phyloP scores from a whole-genome alignment of 2,113 vertebrate species.

The Lates calcarifer region DNA sequence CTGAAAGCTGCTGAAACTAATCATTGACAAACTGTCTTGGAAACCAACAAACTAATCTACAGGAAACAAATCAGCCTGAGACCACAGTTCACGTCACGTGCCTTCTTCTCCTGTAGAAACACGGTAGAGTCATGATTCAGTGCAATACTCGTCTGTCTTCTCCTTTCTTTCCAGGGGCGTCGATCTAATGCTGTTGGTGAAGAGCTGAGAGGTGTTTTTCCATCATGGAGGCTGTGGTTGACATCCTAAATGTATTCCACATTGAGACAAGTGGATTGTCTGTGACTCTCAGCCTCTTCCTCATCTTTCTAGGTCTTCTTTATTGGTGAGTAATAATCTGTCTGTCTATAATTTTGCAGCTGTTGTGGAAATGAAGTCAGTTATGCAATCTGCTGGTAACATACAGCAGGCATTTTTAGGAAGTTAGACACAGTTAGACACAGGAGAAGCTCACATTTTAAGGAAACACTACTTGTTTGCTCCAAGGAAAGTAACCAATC shows the following conservation, averaged over 20 bases:
- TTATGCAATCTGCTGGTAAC: not conserved
- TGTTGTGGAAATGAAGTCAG: not conserved
- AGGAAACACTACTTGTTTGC: too few relatives aligned
- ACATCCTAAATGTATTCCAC: conserved; percentile 64
- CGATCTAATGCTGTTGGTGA: not conserved
- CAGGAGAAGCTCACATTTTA: too few relatives aligned
- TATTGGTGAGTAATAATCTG: conserved; percentile 87
- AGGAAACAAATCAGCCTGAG: not conserved
- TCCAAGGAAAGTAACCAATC: too few relatives aligned
- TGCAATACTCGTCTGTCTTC: not conserved
- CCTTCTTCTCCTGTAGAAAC: too few relatives aligned
- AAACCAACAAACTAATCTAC: too few relatives aligned
- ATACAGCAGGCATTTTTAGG: not conserved
- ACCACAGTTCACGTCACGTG: not conserved
- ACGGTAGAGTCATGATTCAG: not conserved
- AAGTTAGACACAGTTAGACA: not conserved
- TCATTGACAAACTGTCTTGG: not conserved
- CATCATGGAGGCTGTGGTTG: conserved; percentile 65
- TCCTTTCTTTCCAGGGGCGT: not conserved
- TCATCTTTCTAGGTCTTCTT: conserved; percentile 85
- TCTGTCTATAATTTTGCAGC: not conserved
- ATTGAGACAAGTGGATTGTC: conserved; percentile 63
- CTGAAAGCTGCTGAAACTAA: not conserved
- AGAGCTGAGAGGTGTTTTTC: not conserved
- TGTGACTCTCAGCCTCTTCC: conserved; percentile 82